Evolutionary conservation across 2,888 invertebrate genomes (phyloP).

Genomic region (Brachypterus glaber): DNA sequence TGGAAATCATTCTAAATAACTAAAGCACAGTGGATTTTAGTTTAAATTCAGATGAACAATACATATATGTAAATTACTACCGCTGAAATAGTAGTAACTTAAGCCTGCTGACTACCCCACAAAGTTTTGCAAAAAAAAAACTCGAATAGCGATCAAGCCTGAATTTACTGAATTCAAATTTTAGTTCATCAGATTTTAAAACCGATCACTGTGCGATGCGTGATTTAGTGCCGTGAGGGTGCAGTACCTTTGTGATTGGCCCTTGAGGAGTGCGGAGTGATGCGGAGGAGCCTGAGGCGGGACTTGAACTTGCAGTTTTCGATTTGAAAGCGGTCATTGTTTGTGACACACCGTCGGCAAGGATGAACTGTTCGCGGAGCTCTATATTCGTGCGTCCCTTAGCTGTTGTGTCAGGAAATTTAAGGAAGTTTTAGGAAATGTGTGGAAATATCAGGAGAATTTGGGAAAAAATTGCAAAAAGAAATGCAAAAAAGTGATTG

Average conservation of each 20-base stretch:
- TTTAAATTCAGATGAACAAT: no score
- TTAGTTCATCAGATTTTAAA: no score
- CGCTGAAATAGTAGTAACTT: no score
- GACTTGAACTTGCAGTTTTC: slow-evolving; percentile 76
- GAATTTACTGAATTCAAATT: no score
- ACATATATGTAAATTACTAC: no score
- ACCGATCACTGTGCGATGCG: no score
- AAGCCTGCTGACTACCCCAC: background rate
- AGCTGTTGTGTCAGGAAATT: slow-evolving; percentile 56
- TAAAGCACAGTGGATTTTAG: no score
- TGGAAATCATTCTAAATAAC: no score
- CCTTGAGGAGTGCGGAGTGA: slow-evolving; percentile 61
- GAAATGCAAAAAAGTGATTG: slow-evolving; percentile 3
- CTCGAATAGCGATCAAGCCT: background rate
- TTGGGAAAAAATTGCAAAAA: slow-evolving; percentile 6
- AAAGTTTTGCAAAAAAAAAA: background rate
- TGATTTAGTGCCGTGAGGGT: no score
- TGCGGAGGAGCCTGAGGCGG: slow-evolving; percentile 46
- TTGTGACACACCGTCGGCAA: slow-evolving; percentile 97
- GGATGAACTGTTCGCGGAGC: slow-evolving; percentile 96
- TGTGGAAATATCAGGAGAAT: slow-evolving; percentile 11
- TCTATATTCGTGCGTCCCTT: slow-evolving; percentile 99
- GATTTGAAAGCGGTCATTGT: slow-evolving; percentile 98
- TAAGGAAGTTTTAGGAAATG: slow-evolving; percentile 5
- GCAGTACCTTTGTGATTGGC: slow-evolving; percentile 88